These are phyloP conservation scores for Halocynthia roretzi DNA, from an alignment of 23 tunicate genomes.

Conservation along the genomic window DNA sequence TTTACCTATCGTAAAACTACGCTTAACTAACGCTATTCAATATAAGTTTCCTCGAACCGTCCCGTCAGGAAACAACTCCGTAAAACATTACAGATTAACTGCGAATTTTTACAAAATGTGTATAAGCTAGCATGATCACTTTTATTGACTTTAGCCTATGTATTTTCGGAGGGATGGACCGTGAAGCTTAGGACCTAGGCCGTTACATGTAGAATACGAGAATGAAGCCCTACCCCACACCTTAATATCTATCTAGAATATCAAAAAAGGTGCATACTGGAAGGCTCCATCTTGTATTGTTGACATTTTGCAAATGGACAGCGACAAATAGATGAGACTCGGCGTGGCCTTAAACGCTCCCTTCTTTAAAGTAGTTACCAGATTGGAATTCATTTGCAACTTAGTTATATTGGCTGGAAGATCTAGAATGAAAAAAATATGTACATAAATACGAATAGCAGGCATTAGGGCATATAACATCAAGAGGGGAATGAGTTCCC, in stretches of 20 bases:
- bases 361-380: not conserved
- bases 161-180: no score
- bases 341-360: not conserved
- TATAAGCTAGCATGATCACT: not conserved
- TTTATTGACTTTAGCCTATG: no score
- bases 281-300: not conserved
- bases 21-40: no score
- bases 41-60: no score
- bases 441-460: not conserved
- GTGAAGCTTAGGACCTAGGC: no score
- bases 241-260: no score
- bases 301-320: not conserved
- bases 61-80: no score
- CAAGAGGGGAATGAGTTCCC: not conserved
- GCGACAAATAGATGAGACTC: not conserved
- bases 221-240: no score
- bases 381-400: conserved; percentile 5
- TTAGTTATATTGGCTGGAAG: not conserved
- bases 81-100: no score
- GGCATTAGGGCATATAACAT: not conserved
- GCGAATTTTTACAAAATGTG: no score
- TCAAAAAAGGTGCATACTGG: not conserved
- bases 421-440: not conserved
- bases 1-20: no score
- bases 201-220: no score